These are phyloP conservation scores for Trinectes maculatus DNA, from an alignment of 2,113 vertebrate genomes.

Conservation along the genomic window DNA sequence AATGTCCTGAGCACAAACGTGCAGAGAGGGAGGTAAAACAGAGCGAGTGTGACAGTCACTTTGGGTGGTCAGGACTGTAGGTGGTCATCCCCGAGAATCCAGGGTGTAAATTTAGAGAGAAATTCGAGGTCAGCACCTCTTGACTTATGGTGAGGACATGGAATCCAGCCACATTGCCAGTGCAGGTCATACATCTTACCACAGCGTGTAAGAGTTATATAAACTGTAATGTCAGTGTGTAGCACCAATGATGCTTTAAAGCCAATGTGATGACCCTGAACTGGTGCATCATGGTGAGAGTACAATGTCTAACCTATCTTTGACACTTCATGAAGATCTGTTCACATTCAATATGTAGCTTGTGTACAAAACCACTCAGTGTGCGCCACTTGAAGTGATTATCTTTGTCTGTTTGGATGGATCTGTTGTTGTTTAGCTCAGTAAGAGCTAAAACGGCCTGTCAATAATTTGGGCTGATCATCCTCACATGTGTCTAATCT, in stretches of 20 bases:
- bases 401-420: too few species aligned
- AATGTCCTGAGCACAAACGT: not conserved
- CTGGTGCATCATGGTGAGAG: too few species aligned
- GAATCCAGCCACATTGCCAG: not conserved
- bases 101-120: slow-evolving; percentile 56
- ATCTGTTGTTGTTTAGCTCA: slow-evolving; percentile 1
- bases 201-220: too few species aligned
- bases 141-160: slow-evolving; percentile 9
- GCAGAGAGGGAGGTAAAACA: slow-evolving; percentile 4
- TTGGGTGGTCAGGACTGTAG: slow-evolving; percentile 54
- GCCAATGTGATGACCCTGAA: too few species aligned
- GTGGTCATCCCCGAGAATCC: slow-evolving; percentile 44
- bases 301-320: too few species aligned
- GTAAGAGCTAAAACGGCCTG: slow-evolving; percentile 4
- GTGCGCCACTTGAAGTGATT: too few species aligned
- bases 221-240: too few species aligned
- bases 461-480: not conserved
- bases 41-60: slow-evolving; percentile 16
- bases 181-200: too few species aligned
- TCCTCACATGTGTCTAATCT: not conserved
- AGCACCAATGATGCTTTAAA: too few species aligned
- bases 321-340: too few species aligned
- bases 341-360: too few species aligned
- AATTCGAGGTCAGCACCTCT: slow-evolving; percentile 35
- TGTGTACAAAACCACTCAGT: too few species aligned